These are phyloP conservation scores for Dendroctonus valens DNA, from an alignment of 1,140 invertebrate genomes.

Conservation along the genomic window DNA sequence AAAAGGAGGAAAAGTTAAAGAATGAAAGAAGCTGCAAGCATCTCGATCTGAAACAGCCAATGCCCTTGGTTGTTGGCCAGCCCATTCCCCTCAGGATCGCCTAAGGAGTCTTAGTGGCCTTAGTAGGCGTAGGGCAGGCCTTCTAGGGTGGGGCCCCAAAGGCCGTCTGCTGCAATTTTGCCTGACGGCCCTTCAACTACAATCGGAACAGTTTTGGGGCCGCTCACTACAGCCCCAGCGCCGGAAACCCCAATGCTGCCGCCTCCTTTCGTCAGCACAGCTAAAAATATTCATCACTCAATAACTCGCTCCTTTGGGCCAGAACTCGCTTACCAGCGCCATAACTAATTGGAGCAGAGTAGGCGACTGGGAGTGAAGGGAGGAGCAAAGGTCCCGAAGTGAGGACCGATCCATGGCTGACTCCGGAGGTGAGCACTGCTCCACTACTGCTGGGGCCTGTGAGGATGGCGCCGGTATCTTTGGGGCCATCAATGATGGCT, in stretches of 20 bases:
- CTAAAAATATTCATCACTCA: conserved; percentile 5
- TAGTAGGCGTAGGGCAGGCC: conserved; percentile 15
- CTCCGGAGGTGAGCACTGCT: conserved; percentile 4
- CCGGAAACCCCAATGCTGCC: conserved; percentile 31
- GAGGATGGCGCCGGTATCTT: conserved; percentile 12
- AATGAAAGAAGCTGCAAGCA: no score
- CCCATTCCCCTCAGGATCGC: no score
- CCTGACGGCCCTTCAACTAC: conserved; percentile 43
- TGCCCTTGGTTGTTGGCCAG: no score
- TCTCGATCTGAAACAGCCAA: no score
- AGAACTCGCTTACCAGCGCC: not conserved
- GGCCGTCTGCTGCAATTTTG: conserved; percentile 36
- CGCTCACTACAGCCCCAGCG: conserved; percentile 39
- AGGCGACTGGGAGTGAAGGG: no score
- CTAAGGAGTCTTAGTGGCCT: not conserved
- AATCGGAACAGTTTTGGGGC: conserved; percentile 41
- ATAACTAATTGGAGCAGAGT: not conserved
- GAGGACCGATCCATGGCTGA: no score
- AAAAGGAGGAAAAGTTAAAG: no score
- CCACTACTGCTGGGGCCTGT: conserved; percentile 17
- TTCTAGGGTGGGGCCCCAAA: conserved; percentile 34
- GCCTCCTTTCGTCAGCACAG: conserved; percentile 25
- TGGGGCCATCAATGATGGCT: conserved; percentile 26
- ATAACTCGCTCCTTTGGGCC: no score
- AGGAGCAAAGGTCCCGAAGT: no score